Evolutionary conservation across 2,888 invertebrate genomes (phyloP).

Genomic region (Oscheius sp.): DNA sequence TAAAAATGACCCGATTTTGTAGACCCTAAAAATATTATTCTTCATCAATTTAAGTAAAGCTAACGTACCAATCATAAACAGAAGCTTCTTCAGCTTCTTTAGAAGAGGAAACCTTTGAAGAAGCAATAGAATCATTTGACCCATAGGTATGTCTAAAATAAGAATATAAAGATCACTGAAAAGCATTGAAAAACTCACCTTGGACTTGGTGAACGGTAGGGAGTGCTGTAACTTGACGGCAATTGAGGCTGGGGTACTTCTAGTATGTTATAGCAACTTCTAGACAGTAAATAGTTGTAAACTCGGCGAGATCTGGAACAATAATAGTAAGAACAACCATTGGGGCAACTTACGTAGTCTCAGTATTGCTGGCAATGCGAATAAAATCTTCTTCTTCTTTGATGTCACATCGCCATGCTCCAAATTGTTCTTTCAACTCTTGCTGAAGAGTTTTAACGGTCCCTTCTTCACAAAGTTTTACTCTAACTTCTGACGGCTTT

Average conservation of each 20-base stretch:
- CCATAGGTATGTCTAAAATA: not conserved
- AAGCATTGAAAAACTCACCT: not conserved
- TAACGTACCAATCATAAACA: not conserved
- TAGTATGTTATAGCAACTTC: not conserved
- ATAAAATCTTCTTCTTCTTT: conserved; percentile 5
- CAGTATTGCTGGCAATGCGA: conserved; percentile 21
- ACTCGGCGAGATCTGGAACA: conserved; percentile 6
- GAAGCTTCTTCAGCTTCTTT: not conserved
- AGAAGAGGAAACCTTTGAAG: not conserved
- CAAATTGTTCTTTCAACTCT: conserved; percentile 17
- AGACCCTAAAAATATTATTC: not conserved
- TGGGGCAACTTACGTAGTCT: conserved; percentile 7
- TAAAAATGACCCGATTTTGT: conserved; percentile 15
- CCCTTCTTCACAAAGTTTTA: not conserved
- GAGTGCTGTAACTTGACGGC: conserved; percentile 9
- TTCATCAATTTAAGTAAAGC: not conserved
- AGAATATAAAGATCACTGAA: not conserved
- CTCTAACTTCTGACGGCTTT: conserved; percentile 9
- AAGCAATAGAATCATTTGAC: conserved; percentile 9
- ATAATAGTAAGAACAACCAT: not conserved
- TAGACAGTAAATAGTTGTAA: conserved; percentile 7
- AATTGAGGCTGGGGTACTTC: not conserved
- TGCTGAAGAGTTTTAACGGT: not conserved
- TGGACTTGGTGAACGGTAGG: conserved; percentile 22
- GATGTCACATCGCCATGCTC: conserved; percentile 14